A percentile compares a stretch with the other conserved stretches of the same genome.
phyloP scores from a whole-genome alignment of 2,797 vertebrate genomes.

The Otolemur crassicaudatus region DNA sequence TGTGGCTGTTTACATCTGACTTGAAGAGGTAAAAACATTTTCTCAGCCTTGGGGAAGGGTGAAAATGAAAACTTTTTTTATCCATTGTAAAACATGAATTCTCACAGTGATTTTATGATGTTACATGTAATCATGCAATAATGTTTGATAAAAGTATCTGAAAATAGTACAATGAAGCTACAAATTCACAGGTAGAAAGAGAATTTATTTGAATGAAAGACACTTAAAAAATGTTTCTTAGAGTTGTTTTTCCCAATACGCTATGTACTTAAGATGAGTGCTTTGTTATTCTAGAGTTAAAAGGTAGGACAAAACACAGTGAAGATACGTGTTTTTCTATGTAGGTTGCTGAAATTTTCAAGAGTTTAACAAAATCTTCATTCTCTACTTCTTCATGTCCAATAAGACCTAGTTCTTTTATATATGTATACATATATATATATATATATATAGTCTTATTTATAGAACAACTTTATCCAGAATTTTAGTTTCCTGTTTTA shows the following conservation, averaged over 20 bases:
- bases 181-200: background rate
- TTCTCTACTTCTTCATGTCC: background rate
- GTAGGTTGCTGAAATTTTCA: background rate
- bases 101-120: conserved; percentile 28
- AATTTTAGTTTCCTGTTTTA: conserved; percentile 52
- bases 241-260: background rate
- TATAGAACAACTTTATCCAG: background rate
- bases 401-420: background rate
- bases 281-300: conserved; percentile 33
- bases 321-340: background rate
- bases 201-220: background rate
- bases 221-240: conserved; percentile 1
- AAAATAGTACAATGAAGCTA: background rate
- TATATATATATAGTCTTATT: background rate
- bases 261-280: background rate
- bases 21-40: conserved; percentile 45
- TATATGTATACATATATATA: background rate
- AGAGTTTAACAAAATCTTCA: background rate
- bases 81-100: background rate
- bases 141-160: conserved; percentile 19
- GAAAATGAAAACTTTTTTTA: background rate
- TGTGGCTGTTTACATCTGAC: background rate
- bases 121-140: conserved; percentile 20
- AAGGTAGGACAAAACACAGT: background rate
- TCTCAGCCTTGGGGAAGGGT: background rate